Base-by-base conservation (phyloP, 2,113 vertebrate species). In the Anas platyrhynchos region DNA sequence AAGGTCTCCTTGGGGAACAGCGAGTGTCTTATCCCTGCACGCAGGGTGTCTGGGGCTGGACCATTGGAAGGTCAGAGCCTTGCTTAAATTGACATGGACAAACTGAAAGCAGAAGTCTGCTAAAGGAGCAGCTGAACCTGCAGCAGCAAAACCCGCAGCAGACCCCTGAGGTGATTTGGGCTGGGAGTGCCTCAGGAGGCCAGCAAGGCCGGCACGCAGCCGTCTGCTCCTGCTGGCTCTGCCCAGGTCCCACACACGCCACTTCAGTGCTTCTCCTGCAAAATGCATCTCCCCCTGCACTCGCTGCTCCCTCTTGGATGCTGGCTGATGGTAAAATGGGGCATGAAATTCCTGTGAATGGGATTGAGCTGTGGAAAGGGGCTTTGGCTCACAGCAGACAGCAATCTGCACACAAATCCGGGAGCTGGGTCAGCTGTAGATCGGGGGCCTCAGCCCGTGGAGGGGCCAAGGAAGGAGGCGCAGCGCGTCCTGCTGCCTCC, bases 111-210 rank as follows among this genome's bases (percentile, higher is more conserved):
- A 1, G 88, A 41, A 41, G 38, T 16, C 63, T 62, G 77, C 63
- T 2, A 18, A 44, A 65, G 7, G 4, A 34, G 71, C 77, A 32
- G 68, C 82, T 26, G 62, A 66, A 23, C 80, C 75, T 18, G 79
- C 52, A 8, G 18, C 86, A 44, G 54, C 72, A 56, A 56, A 29
- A 26, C 2, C 16, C 6, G 43, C 43, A 44, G 43, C 46, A 27
- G 1, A 2, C 3, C 54, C 71, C 56, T 0, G 0, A 14, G 8
- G 13, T 50, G 9, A 15, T 1, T 26, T 15, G 26, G 8, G 6
- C 52, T 10, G 4, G 52, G 44, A 16, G 44, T 16, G 56, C 52
- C 68, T 6, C 54, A 41, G 68, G 32, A 13, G 67, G 25, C n/a
- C 43, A 4, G 16, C 2, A 4, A 6, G 65, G 56, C 77, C 78